Evolutionary conservation across 2,797 vertebrate genomes (phyloP).

Genomic region (Labeo calbasu): DNA sequence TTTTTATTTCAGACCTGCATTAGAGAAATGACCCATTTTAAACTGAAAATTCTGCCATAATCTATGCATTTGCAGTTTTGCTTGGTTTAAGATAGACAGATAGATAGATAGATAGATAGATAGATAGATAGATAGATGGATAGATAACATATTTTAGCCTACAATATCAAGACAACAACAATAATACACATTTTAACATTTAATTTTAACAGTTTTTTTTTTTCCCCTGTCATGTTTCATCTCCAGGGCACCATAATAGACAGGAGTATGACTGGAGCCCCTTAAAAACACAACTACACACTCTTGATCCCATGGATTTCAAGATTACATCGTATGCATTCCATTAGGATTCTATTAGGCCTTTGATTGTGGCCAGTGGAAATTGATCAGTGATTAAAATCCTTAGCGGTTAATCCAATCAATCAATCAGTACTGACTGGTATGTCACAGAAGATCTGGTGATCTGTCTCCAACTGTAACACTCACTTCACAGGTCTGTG

Average conservation of each 20-base stretch:
- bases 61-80: neutral
- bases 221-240: neutral
- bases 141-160: neutral
- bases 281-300: constrained; percentile 11
- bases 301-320: constrained; percentile 21
- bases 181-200: neutral
- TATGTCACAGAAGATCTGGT: constrained; percentile 34
- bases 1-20: no score
- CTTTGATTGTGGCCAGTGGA: constrained; percentile 73
- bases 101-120: no score
- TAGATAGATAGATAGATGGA: no score
- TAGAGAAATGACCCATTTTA: no score
- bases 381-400: constrained; percentile 79
- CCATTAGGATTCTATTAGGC: constrained; percentile 66
- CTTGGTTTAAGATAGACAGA: neutral
- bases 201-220: no score
- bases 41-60: no score
- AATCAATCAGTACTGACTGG: constrained; percentile 74
- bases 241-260: neutral
- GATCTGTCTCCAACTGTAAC: constrained; percentile 5
- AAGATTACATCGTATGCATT: constrained; percentile 49
- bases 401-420: constrained; percentile 72
- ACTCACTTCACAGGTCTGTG: constrained; percentile 10
- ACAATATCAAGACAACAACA: neutral
- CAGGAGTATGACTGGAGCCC: neutral